phyloP scores from a whole-genome alignment of 2,797 vertebrate genomes.

The Phalanger gymnotis region DNA sequence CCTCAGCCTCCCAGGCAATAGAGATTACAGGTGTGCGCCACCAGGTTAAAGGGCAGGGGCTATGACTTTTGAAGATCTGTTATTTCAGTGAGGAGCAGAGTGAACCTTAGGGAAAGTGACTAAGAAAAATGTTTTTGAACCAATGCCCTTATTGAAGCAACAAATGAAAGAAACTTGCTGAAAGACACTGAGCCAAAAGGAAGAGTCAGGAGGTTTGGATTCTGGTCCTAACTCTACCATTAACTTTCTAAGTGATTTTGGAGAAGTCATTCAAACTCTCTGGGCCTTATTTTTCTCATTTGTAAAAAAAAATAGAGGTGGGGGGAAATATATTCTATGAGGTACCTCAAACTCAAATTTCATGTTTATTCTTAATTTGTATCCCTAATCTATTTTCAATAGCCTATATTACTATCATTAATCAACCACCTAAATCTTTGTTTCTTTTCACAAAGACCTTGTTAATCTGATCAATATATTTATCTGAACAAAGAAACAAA shows the following conservation, averaged over 20 bases:
- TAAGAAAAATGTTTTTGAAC: neutral
- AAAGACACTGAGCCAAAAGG: neutral
- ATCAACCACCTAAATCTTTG: neutral
- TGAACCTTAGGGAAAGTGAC: too few species aligned
- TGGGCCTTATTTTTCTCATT: too few species aligned
- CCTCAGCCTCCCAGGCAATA: too few species aligned
- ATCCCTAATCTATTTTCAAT: neutral
- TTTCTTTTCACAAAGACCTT: neutral
- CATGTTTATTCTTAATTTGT: neutral
- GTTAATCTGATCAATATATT: neutral
- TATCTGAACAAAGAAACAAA: neutral
- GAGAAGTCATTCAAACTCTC: neutral
- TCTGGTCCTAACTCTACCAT: neutral
- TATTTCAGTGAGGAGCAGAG: neutral
- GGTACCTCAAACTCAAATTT: neutral
- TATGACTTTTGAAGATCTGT: neutral
- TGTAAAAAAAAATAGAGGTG: too few species aligned
- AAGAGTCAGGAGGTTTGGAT: neutral
- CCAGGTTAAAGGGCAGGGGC: neutral
- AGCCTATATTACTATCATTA: neutral
- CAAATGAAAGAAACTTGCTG: neutral
- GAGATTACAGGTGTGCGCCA: neutral
- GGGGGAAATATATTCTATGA: too few species aligned
- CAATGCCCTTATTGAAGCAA: neutral
- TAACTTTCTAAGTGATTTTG: neutral